Base-by-base conservation (phyloP, 2,888 invertebrate species). In the Mythimna lalbum region DNA sequence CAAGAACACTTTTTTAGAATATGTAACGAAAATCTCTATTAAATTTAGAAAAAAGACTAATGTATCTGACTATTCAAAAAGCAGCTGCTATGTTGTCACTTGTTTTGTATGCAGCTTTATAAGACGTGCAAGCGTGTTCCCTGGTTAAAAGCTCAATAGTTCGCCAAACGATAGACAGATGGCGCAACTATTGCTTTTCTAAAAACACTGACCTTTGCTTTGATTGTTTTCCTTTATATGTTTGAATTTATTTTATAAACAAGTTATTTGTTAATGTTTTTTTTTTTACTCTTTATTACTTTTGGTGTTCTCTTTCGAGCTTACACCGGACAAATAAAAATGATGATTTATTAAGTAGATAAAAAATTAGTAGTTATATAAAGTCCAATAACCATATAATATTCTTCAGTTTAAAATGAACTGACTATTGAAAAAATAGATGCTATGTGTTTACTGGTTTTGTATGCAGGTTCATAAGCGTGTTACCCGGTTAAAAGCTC, bases 121-220 rank as follows among this genome's bases (percentile, higher is more conserved):
- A n/a, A n/a, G n/a, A n/a, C n/a, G n/a, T n/a, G n/a, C n/a, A n/a
- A n/a, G n/a, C n/a, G n/a, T n/a, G n/a, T n/a, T n/a, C n/a, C 66
- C 31, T 0, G 19, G 43, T 17, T 63, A 21, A 27, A 19, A 63
- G 14, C 9, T 70, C 17, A 36, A n/a, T 21, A 21, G 36, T 71
- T 31, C 19, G 53, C 9, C 21, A 1, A 17, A n/a, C 2, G 27
- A 12, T 2, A 2, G 27, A 36, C 21, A 65, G 71, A 23, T 75
- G 76, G 55, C 55, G 67, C 47, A 7, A 23, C 47, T n/a, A 31
- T n/a, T 27, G 9, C 9, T n/a, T 2, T n/a, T n/a, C n/a, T 53
- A 19, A 36, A 52, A 33, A 3, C n/a, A 21, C 31, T 39, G 21
- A 27, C 1, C 4, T 62, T 23, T 49, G 27, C 17, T 2, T 21